Evolutionary conservation across 2,888 invertebrate species (phyloP).

Genomic region (Phalera bucephala): DNA sequence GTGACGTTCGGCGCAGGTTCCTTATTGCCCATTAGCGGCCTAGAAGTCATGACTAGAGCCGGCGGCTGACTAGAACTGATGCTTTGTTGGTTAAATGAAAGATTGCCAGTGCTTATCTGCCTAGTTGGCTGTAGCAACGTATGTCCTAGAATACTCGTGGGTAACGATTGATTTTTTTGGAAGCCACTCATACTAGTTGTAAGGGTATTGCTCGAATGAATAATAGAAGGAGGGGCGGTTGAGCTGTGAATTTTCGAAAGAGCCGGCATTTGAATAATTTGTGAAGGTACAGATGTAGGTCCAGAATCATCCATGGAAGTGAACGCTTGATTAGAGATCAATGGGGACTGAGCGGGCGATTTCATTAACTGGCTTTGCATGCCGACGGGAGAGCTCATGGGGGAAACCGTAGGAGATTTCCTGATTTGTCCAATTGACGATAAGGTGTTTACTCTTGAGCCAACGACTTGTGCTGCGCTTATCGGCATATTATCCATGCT

Average conservation of each 20-base stretch:
- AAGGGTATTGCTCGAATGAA: conserved; percentile 65
- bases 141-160: conserved; percentile 76
- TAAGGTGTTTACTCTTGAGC: conserved; percentile 66
- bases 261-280: conserved; percentile 78
- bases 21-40: conserved; percentile 65
- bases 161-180: conserved; percentile 63
- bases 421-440: conserved; percentile 65
- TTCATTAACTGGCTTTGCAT: conserved; percentile 66
- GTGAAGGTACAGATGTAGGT: conserved; percentile 56
- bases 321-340: conserved; percentile 58
- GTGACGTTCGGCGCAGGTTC: conserved; percentile 73
- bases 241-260: conserved; percentile 71
- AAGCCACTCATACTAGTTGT: conserved; percentile 63
- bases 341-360: conserved; percentile 69
- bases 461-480: conserved; percentile 65
- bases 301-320: conserved; percentile 53
- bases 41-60: conserved; percentile 76
- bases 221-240: conserved; percentile 52
- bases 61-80: conserved; percentile 79
- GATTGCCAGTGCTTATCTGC: conserved; percentile 61
- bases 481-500: conserved; percentile 58
- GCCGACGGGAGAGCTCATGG: conserved; percentile 67
- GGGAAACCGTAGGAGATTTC: conserved; percentile 74
- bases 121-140: conserved; percentile 72
- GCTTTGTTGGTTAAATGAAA: conserved; percentile 68